These are phyloP conservation scores for Clarias batrachus DNA, from an alignment of 2,113 vertebrate genomes.

Conservation along the genomic window DNA sequence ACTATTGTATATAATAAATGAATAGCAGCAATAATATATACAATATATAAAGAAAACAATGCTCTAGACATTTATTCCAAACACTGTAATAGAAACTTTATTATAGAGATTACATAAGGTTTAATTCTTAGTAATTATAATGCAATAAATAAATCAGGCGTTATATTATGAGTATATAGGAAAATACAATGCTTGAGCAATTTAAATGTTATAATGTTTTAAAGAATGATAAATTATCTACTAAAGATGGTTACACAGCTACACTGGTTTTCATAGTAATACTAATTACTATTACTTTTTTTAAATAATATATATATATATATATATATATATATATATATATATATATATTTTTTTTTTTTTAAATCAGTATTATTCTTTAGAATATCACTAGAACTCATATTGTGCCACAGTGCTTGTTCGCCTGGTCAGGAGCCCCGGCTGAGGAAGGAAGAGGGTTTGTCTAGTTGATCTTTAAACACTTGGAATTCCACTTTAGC, in stretches of 20 bases:
- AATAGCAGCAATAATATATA: not conserved
- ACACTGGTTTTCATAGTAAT: not conserved
- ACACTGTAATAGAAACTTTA: not conserved
- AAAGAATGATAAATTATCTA: not conserved
- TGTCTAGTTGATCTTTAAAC: not conserved
- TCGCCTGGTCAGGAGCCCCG: not conserved
- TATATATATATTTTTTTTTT: too few relatives aligned
- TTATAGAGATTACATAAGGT: not conserved
- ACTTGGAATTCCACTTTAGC: not conserved
- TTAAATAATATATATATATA: too few relatives aligned
- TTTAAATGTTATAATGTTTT: not conserved
- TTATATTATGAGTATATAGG: not conserved
- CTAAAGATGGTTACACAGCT: not conserved
- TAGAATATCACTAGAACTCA: not conserved
- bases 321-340: too few relatives aligned
- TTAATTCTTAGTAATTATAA: not conserved
- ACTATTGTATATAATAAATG: not conserved
- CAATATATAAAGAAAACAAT: not conserved
- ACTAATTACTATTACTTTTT: too few relatives aligned
- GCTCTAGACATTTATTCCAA: not conserved
- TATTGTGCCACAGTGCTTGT: not conserved
- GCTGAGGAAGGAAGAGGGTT: slow-evolving; percentile 13
- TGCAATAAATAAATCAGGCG: not conserved
- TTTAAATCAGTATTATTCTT: not conserved
- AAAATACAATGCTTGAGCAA: not conserved